These are phyloP conservation scores for Xestia c-nigrum DNA, from an alignment of 2,888 invertebrate species.

Conservation along the genomic window DNA sequence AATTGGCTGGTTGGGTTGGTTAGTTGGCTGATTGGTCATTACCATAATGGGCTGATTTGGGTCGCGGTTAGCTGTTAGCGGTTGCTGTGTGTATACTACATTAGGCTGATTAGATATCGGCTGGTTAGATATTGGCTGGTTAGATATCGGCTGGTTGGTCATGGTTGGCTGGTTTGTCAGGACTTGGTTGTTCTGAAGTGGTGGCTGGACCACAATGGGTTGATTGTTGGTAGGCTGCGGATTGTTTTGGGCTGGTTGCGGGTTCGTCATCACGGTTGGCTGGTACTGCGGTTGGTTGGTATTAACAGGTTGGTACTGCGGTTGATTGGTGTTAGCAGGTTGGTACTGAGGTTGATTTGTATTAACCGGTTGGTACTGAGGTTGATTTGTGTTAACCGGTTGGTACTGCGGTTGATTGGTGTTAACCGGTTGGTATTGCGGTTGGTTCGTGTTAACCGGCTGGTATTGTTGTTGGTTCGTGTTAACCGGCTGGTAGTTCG, in stretches of 20 bases:
- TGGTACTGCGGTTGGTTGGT: constrained; percentile 36
- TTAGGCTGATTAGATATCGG: constrained; percentile 39
- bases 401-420: constrained; percentile 36
- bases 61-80: constrained; percentile 42
- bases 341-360: constrained; percentile 43
- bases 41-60: constrained; percentile 53
- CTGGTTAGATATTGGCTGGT: constrained; percentile 28
- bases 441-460: constrained; percentile 20
- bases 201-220: constrained; percentile 22
- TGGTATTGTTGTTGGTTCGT: constrained; percentile 44
- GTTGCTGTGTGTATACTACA: constrained; percentile 46
- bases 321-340: constrained; percentile 18
- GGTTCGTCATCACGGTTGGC: constrained; percentile 35
- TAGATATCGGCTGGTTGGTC: constrained; percentile 34
- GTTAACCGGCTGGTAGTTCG: constrained; percentile 22
- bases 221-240: constrained; percentile 40
- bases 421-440: constrained; percentile 26
- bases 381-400: neutral
- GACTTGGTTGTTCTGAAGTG: constrained; percentile 23
- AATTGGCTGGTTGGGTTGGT: constrained; percentile 53
- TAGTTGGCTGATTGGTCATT: constrained; percentile 49
- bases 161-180: constrained; percentile 44
- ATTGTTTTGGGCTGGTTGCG: constrained; percentile 19
- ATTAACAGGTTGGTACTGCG: constrained; percentile 26
- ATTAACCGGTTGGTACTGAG: constrained; percentile 11